Base-by-base conservation (phyloP, 2,797 vertebrate species). In the Sebastes nivosus region DNA sequence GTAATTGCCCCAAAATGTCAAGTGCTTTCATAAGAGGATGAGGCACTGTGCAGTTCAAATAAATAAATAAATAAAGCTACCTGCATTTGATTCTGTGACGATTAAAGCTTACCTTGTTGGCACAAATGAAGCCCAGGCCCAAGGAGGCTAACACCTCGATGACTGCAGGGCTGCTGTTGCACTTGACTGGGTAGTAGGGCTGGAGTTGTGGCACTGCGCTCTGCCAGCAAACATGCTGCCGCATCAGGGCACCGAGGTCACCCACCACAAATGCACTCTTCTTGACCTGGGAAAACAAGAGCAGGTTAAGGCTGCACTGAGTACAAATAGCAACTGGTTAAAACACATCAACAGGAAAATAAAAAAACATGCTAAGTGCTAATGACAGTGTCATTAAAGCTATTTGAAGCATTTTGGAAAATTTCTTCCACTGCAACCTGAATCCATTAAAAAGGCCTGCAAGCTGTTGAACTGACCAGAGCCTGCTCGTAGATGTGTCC, bases 211-310 rank as follows among this genome's bases (percentile, higher is more conserved):
- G 95, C 92, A 96, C 95, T 32, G 95, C 83, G 0, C 93, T 96
- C 93, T 97, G 97, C 99, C 99, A 99, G 46, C 96, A 95, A 52
- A 95, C 93, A 87, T 99, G 97, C 91, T 98, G 98, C 89, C 95
- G 97, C 89, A 98, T 97, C 87, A 99, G 95, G 85, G 97, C 96
- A 79, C 99, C 98, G 70, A 99, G 97, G 94, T 99, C 96, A 54
- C 97, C 98, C 94, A 99, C 97, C 93, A 97, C 97, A 96, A 99
- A 99, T 3, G 98, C 97, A 90, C 95, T 98, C 93, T 97, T 98
- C 89, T 97, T 97, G 94, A 95, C 96, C 98, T 99, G 91, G 57
- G 6, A 69, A 82, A 32, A 69, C 18, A 75, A 32, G 1, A 68
- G 20, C 11, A 16, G 12, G 32, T n/a, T 36, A 71, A 42, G 30